Base-by-base conservation (phyloP, 2,888 invertebrate genomes). In the Drosophila algonquin region DNA sequence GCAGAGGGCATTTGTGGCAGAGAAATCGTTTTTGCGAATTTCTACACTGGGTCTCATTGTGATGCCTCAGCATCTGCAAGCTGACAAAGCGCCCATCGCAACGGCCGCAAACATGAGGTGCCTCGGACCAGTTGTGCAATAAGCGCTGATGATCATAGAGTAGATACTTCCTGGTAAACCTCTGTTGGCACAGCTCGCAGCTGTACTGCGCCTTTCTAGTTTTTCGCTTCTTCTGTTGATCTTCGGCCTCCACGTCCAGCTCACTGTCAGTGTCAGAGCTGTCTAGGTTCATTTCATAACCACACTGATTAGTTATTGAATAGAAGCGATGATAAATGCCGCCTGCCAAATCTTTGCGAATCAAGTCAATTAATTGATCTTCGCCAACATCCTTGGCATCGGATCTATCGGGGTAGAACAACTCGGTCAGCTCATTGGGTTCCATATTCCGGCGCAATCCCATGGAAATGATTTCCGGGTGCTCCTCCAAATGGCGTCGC, bases 51-150 rank as follows among this genome's bases (percentile, higher is more conserved):
- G 92, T 74, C 89, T 93, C 89, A 91, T 93, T 54, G 92, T 94
- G 94, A 4, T 93, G 93, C 2, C 93, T 90, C 6, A 94, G 92
- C 16, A 94, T 91, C 62, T 92, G 93, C 0, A 93, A 87, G 1
- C 93, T 93, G 0, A 93, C 93, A 78, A 94, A 94, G 44, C 93
- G 90, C 85, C 93, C 93, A 45, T 92, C 90, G 76, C 94, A 94
- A 9, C 93, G 90, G 21, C 92, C 91, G 75, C 94, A 94, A 27
- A 93, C 92, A 47, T 93, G 91, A 0, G 93, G 93, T 0, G 93
- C 91, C 58, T 94, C 93, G 0, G 93, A 92, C 87, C 94, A 90
- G 16, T 62, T 69, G 61, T 92, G 92, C 2, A 67, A 63, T 27
- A 73, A 80, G 5, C 81, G 76, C 61, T 92, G 91, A 58, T 92